A percentile compares a stretch with the other conserved stretches of the same genome.
These are phyloP conservation scores for Promerops cafer DNA, from an alignment of 2,113 vertebrate species.

Conservation along the genomic window DNA sequence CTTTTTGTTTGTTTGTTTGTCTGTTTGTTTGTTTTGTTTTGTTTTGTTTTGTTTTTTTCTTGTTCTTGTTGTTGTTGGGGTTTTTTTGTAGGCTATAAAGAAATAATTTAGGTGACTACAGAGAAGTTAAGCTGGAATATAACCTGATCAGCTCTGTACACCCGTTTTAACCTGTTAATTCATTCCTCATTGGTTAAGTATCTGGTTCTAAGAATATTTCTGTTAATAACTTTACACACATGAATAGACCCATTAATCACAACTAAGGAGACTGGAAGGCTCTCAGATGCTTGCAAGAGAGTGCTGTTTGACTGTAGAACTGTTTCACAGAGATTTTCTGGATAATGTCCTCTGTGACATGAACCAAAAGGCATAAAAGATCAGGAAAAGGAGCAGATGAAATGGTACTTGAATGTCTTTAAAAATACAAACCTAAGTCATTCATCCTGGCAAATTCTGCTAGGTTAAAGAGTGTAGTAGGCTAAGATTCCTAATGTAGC, in stretches of 20 bases:
- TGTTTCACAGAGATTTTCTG: background rate
- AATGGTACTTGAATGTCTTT: background rate
- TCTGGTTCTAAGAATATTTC: slow-evolving; percentile 13
- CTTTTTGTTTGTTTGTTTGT: background rate
- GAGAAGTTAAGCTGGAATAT: background rate
- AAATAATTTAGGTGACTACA: background rate
- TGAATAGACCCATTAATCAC: slow-evolving; percentile 27
- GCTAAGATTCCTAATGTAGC: background rate
- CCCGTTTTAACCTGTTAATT: background rate
- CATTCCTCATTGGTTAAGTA: background rate
- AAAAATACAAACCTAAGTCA: background rate
- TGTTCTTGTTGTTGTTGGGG: too few relatives aligned
- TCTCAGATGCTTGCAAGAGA: background rate
- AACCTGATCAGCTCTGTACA: background rate
- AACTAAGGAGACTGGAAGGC: background rate
- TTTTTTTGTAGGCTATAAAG: background rate
- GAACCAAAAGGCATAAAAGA: background rate
- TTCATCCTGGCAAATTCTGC: background rate
- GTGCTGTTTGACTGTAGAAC: background rate
- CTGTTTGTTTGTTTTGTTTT: too few relatives aligned
- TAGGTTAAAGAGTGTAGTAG: background rate
- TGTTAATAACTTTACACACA: slow-evolving; percentile 19
- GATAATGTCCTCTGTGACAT: rapidly evolving
- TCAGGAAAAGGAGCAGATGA: background rate
- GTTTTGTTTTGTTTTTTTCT: too few relatives aligned